These are phyloP conservation scores for Botrylloides violaceus DNA, from an alignment of 23 tunicate genomes.

Conservation along the genomic window DNA sequence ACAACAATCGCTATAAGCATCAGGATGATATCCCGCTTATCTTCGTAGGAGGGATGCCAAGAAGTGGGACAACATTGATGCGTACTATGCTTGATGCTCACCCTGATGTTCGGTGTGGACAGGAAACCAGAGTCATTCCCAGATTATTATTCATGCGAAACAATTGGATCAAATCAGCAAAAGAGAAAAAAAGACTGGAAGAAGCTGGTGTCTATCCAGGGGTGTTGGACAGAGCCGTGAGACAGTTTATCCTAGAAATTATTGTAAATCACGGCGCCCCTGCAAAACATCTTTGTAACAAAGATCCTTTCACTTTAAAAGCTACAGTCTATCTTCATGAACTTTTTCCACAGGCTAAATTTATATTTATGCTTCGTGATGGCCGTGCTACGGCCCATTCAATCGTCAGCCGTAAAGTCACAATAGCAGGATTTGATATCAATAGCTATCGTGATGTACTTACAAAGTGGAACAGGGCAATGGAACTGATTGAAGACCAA, in stretches of 20 bases:
- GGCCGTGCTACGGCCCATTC: constrained; percentile 95
- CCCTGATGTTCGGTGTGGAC: constrained; percentile 92
- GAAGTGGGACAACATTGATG: constrained; percentile 96
- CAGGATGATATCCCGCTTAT: constrained; percentile 47
- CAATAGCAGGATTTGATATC: constrained; percentile 87
- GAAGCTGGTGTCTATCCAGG: constrained; percentile 75
- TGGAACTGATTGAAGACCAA: constrained; percentile 66
- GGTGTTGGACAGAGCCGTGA: constrained; percentile 57
- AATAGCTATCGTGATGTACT: constrained; percentile 56
- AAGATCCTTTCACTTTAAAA: constrained; percentile 96
- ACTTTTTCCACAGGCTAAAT: constrained; percentile 79
- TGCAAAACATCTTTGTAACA: constrained; percentile 71
- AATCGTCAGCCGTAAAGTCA: constrained; percentile 71
- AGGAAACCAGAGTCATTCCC: constrained; percentile 92
- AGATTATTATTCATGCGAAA: constrained; percentile 73
- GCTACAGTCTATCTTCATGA: constrained; percentile 66
- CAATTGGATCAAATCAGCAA: constrained; percentile 77
- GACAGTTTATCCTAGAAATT: constrained; percentile 76
- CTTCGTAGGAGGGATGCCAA: constrained; percentile 92
- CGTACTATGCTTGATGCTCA: constrained; percentile 94
- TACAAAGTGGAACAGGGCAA: constrained; percentile 39
- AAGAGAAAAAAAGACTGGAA: constrained; percentile 60
- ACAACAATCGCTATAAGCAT: background rate
- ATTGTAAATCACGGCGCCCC: constrained; percentile 80
- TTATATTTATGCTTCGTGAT: constrained; percentile 79